A percentile compares a stretch with the other conserved stretches of the same genome.
phyloP scores from a whole-genome alignment of 2,797 vertebrate species.

The Trachurus trachurus region DNA sequence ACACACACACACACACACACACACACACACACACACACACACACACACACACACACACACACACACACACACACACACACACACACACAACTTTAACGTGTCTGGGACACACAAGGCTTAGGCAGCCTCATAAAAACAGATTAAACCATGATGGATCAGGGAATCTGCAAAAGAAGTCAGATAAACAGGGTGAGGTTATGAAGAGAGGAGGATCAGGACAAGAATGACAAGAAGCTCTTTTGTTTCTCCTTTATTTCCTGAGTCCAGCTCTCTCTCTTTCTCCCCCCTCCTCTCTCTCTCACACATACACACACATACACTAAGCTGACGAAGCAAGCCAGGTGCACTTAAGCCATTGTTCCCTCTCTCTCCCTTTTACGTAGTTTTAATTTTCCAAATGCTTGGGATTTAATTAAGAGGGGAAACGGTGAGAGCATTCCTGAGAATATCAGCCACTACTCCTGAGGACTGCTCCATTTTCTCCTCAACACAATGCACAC shows the following conservation, averaged over 20 bases:
- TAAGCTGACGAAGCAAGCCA: conserved; percentile 61
- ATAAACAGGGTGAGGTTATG: conserved; percentile 63
- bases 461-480: conserved; percentile 55
- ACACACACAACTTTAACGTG: conserved; percentile 3
- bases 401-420: conserved; percentile 75
- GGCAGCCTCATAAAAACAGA: conserved; percentile 61
- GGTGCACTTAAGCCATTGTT: conserved; percentile 62
- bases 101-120: conserved; percentile 16
- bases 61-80: not conserved
- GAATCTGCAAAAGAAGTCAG: conserved; percentile 52
- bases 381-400: conserved; percentile 70
- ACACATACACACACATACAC: conserved; percentile 5
- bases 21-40: not conserved
- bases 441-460: conserved; percentile 61
- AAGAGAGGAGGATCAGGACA: conserved; percentile 52
- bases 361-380: conserved; percentile 27
- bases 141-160: conserved; percentile 65
- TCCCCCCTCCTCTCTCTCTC: not conserved
- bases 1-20: conserved; percentile 3
- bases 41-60: conserved; percentile 23
- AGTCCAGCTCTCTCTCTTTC: conserved; percentile 1
- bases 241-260: conserved; percentile 43
- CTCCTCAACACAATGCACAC: conserved; percentile 20
- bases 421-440: conserved; percentile 68
- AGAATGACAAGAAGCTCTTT: conserved; percentile 56